These are phyloP conservation scores for Sphaeramia orbicularis DNA, from an alignment of 2,797 vertebrate species.

Conservation along the genomic window DNA sequence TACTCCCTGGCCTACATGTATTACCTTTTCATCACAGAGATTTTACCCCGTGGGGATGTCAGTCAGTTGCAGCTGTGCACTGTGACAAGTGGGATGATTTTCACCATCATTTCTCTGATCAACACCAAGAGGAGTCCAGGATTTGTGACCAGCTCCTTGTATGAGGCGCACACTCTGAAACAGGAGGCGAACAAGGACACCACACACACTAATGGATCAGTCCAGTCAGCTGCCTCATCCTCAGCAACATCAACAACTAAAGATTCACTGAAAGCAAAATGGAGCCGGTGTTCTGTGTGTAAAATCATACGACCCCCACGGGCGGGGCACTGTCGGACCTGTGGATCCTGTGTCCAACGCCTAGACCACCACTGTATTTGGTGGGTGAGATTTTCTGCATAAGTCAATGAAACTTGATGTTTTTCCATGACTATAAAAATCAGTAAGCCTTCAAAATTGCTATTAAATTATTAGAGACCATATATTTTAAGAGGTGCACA, in stretches of 20 bases:
- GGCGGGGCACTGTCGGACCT: constrained; percentile 79
- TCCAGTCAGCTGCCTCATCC: constrained; percentile 24
- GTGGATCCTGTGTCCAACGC: constrained; percentile 73
- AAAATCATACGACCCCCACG: constrained; percentile 86
- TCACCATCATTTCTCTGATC: constrained; percentile 86
- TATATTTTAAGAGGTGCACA: too few relatives aligned
- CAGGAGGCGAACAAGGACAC: constrained; percentile 30
- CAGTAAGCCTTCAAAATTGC: too few relatives aligned
- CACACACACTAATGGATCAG: constrained; percentile 48
- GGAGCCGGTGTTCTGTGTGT: constrained; percentile 84
- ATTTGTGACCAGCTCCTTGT: constrained; percentile 74
- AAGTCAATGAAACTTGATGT: too few relatives aligned
- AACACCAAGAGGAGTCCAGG: constrained; percentile 91
- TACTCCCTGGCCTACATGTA: constrained; percentile 95
- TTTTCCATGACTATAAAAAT: too few relatives aligned
- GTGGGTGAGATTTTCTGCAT: constrained; percentile 61
- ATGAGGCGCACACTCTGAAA: constrained; percentile 27
- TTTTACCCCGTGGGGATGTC: constrained; percentile 87
- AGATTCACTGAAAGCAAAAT: constrained; percentile 41
- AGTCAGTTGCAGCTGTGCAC: constrained; percentile 78
- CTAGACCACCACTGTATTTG: constrained; percentile 83
- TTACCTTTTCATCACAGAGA: constrained; percentile 91
- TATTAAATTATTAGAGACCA: too few relatives aligned
- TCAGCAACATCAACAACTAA: constrained; percentile 29
- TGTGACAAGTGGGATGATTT: constrained; percentile 86